Evolutionary conservation across 2,797 vertebrate species (phyloP).

Genomic region (Spheniscus humboldti): DNA sequence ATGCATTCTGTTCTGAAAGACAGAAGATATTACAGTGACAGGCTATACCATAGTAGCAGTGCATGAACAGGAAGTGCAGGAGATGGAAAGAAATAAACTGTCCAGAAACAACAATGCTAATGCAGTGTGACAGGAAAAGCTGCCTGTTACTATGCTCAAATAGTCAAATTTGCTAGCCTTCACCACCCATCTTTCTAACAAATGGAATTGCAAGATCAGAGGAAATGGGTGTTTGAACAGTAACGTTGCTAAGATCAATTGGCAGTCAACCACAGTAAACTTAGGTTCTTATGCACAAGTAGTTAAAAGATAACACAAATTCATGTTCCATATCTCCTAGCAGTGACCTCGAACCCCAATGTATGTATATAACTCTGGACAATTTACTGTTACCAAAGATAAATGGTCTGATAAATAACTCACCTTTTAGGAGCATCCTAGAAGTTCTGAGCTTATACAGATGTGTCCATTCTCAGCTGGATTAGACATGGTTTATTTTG

Average conservation of each 20-base stretch:
- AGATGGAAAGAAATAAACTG: neutral
- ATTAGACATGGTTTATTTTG: neutral
- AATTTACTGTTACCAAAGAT: neutral
- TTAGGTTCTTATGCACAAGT: neutral
- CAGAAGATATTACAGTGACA: neutral
- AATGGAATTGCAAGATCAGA: neutral
- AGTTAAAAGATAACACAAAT: neutral
- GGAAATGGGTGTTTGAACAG: neutral
- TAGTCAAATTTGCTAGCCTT: neutral
- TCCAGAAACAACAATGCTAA: neutral
- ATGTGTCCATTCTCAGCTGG: neutral
- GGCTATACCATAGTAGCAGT: no score
- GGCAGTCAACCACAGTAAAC: neutral
- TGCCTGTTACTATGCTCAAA: neutral
- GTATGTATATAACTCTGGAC: neutral
- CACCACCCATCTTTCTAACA: neutral
- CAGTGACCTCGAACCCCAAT: neutral
- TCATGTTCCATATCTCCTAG: neutral
- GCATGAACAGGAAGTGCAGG: neutral
- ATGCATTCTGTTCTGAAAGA: neutral
- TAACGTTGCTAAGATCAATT: neutral
- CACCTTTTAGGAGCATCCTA: neutral
- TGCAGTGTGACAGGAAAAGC: neutral
- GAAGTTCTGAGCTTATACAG: neutral
- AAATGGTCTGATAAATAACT: neutral